Evolutionary conservation across 2,888 invertebrate genomes (phyloP).

Genomic region (Chorisops tibialis): DNA sequence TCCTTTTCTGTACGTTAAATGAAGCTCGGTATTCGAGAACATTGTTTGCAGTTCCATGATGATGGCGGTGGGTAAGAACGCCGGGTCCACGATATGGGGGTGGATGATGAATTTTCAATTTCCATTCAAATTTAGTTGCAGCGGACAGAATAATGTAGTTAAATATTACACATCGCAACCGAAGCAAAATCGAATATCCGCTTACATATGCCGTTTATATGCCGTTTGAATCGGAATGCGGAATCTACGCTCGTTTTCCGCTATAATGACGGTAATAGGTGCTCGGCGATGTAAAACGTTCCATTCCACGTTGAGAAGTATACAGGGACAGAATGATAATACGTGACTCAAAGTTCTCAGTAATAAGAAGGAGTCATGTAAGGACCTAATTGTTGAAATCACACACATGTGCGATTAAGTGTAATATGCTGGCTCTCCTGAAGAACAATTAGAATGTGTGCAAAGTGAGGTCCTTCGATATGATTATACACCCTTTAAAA

Average conservation of each 20-base stretch:
- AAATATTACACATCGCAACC: not conserved
- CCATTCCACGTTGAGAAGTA: not conserved
- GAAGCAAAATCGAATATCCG: not conserved
- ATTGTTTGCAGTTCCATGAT: no score
- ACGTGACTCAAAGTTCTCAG: conserved; percentile 13
- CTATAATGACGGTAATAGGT: conserved; percentile 12
- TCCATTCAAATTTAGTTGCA: conserved; percentile 7
- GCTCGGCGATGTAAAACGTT: not conserved
- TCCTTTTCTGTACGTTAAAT: no score
- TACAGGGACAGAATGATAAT: conserved; percentile 2
- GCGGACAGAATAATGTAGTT: not conserved
- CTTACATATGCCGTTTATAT: conserved; percentile 5
- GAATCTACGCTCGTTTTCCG: conserved; percentile 12
- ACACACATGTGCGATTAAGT: conserved; percentile 16
- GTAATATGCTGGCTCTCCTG: conserved; percentile 1
- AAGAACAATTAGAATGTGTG: conserved; percentile 10
- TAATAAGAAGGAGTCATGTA: conserved; percentile 1
- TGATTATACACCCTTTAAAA: no score
- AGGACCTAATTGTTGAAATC: conserved; percentile 16
- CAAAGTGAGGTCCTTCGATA: no score
- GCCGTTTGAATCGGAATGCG: conserved; percentile 9
- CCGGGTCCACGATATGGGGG: not conserved
- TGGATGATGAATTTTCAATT: conserved; percentile 1
- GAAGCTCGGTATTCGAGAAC: conserved; percentile 61
- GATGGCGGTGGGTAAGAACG: not conserved